Base-by-base conservation (phyloP, 2,113 vertebrate genomes). In the Pseudopodoces humilis region DNA sequence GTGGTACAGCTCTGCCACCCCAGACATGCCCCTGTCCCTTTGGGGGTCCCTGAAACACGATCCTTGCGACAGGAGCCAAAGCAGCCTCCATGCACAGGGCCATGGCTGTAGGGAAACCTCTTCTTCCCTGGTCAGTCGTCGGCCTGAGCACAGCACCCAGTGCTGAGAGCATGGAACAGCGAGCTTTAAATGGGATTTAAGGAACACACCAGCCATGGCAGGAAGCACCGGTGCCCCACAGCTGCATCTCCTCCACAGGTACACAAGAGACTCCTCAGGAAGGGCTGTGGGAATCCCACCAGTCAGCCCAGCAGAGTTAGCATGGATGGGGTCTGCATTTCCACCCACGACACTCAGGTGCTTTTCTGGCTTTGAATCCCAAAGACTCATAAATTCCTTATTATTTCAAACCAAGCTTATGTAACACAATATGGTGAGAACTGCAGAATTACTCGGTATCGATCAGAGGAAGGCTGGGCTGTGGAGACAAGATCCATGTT, bases 401-500 rank as follows among this genome's bases (percentile, higher is more conserved):
- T 58, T 56, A 39, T 86, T 93, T 87, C 31, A 53, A 75, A 31
- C 1, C 50, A 13, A 25, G 65, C 60, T 64, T 44, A 22, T 62
- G 50, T 49, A 86, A 76, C 6, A 2, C 0, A 15, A 20, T 43
- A 9, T 25, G 31, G 56, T 1, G 25, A 91, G 87, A 93, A 47
- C 89, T 67, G 86, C 85, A 79, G 92, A 88, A 82, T 64, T 83
- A 58, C 91, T 83, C 65, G 5, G 18, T 96, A 94, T 94, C 25
- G 91, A 95, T 96, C 90, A 86, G 83, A 56, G 80, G 33, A 74
- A 92, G 93, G 93, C 81, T 83, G 88, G 95, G 92, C 94, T 49
- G 4, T 68, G 67, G 93, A 93, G 79, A 95, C 94, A 47, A 83
- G 95, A 85, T 88, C 81, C 93, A 95, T 88, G 97, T 97, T 97